phyloP scores from a whole-genome alignment of 2,113 vertebrate species.

The Oryzias curvinotus region DNA sequence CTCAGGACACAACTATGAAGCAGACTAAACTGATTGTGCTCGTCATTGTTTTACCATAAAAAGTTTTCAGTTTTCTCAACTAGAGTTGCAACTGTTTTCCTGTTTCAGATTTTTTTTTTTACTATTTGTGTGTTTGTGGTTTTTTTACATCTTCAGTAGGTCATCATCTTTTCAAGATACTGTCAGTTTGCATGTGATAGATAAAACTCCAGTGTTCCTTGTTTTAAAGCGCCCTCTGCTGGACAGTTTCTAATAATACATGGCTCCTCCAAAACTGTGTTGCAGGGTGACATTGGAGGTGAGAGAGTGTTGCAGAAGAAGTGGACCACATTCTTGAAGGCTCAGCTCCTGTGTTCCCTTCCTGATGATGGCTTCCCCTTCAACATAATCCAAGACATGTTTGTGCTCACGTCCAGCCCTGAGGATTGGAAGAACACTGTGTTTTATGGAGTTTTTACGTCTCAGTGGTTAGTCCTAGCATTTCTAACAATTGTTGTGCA shows the following conservation, averaged over 20 bases:
- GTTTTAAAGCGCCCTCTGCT: conserved; percentile 43
- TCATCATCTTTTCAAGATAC: too few species aligned
- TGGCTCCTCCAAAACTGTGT: conserved; percentile 3
- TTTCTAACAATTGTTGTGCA: not conserved
- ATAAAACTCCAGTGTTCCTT: too few species aligned
- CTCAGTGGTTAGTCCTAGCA: conserved; percentile 86
- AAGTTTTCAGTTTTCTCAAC: conserved; percentile 22
- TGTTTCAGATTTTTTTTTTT: conserved; percentile 10
- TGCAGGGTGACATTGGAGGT: conserved; percentile 90
- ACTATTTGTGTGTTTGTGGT: not conserved
- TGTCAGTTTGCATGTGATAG: too few species aligned
- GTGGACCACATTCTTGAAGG: conserved; percentile 96
- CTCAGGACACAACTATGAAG: conserved; percentile 29
- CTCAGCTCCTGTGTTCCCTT: conserved; percentile 89
- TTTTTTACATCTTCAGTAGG: too few species aligned
- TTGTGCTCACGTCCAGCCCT: conserved; percentile 85
- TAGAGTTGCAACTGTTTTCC: conserved; percentile 6
- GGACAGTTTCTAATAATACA: conserved; percentile 17
- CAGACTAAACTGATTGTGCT: conserved; percentile 23
- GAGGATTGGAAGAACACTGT: conserved; percentile 82
- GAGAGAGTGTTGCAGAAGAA: conserved; percentile 95
- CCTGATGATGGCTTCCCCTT: conserved; percentile 93
- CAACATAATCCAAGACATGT: conserved; percentile 94
- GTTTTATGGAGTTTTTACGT: conserved; percentile 95
- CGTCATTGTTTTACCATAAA: conserved; percentile 20